Evolutionary conservation across 1,140 invertebrate genomes (phyloP).

Genomic region (Magallana ariakensis): DNA sequence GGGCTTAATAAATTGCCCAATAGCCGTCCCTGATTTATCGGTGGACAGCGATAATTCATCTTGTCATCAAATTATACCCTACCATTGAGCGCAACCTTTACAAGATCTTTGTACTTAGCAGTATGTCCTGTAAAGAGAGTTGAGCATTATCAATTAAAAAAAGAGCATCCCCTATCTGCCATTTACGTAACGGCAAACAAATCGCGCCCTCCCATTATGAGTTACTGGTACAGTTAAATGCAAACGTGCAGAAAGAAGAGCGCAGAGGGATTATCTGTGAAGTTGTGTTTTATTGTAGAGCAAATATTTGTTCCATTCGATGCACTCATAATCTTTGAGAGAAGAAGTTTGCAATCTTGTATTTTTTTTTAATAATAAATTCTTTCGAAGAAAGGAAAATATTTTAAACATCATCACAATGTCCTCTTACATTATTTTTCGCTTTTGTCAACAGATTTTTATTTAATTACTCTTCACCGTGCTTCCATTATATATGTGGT

Average conservation of each 20-base stretch:
- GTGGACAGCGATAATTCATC: conserved; percentile 20
- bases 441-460: background rate
- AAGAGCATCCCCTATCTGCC: conserved; percentile 21
- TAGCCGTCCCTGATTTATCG: background rate
- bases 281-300: conserved; percentile 7
- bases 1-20: background rate
- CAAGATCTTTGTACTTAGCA: conserved; percentile 28
- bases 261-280: background rate
- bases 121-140: background rate
- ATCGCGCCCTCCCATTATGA: conserved; percentile 10
- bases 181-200: conserved; percentile 25
- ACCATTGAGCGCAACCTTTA: conserved; percentile 11
- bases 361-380: background rate
- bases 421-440: background rate
- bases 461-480: background rate
- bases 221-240: conserved; percentile 4
- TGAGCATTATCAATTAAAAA: conserved; percentile 31
- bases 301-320: conserved; percentile 23
- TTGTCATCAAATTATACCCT: conserved; percentile 25
- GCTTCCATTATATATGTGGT: background rate
- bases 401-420: background rate
- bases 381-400: background rate
- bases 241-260: background rate
- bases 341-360: background rate
- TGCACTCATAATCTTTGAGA: conserved; percentile 19